Base-by-base conservation (phyloP, 2,888 invertebrate genomes). In the Hyles lineata region DNA sequence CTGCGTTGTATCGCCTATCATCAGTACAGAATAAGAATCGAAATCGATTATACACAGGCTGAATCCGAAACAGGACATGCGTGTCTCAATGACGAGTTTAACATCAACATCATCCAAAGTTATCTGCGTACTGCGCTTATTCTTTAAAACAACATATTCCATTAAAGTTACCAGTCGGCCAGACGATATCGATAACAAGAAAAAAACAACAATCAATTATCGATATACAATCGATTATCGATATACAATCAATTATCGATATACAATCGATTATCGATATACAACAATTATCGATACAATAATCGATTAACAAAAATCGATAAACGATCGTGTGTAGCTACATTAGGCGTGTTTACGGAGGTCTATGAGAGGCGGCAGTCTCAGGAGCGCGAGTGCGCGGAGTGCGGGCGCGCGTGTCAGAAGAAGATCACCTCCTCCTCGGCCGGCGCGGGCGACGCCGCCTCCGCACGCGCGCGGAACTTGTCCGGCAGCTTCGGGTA, bases 401-500 rank as follows among this genome's bases (percentile, higher is more conserved):
- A 76, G 81, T 90, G 74, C 70, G 77, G 79, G 69, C 80, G 85
- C 67, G 81, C 74, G 74, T 95, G 96, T 96, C 96, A 96, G 96
- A 96, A 96, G 91, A 96, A 96, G 89, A 96, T 96, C 50, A 96
- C 96, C 84, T 96, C 96, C 80, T 96, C 96, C 81, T 96, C 86
- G 82, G 93, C 72, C 23, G 82, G 79, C 70, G 77, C 77, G 61
- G 80, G 74, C 69, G 79, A 76, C 69, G 82, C 67, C 17, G 80
- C 76, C 59, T 94, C 95, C 15, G 96, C 95, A 11, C 96, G 95
- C 67, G 96, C 95, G 74, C 96, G 95, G 90, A 96, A 96, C 86
- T 96, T 96, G 79, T 97, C 96, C 63, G 97, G 96, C 71, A 97
- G 88, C 87, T 97, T 96, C 29, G 97, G 97, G 89, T 97, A 97